Evolutionary conservation across 2,797 vertebrate genomes (phyloP).

Genomic region (Pseudopleuronectes americanus): DNA sequence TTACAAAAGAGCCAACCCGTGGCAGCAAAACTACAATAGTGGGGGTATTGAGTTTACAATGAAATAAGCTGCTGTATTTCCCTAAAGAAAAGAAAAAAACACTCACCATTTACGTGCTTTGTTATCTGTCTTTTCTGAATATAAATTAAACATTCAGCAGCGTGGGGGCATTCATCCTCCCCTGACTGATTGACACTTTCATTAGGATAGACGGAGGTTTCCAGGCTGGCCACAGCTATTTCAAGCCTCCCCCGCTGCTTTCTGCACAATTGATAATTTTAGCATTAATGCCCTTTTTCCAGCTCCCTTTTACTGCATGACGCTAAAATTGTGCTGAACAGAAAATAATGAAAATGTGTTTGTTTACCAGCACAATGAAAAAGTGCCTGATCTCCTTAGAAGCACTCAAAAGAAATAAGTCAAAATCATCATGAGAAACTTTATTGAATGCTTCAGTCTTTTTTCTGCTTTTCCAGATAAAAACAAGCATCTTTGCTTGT

Average conservation of each 20-base stretch:
- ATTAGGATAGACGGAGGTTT: constrained; percentile 17
- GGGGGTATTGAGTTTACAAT: neutral
- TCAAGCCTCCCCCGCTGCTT: constrained; percentile 7
- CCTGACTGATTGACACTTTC: constrained; percentile 18
- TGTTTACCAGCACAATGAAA: constrained; percentile 1
- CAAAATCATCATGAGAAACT: constrained; percentile 3
- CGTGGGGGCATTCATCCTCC: neutral
- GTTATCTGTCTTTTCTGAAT: neutral
- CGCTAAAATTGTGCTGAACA: neutral
- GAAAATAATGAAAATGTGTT: constrained; percentile 20
- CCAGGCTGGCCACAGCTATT: constrained; percentile 7
- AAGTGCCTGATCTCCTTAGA: too few relatives aligned
- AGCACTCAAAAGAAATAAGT: constrained; percentile 3
- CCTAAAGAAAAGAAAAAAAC: neutral
- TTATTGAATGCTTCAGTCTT: neutral
- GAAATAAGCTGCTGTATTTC: neutral
- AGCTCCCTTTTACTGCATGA: neutral
- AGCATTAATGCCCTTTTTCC: constrained; percentile 16
- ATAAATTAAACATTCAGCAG: constrained; percentile 1
- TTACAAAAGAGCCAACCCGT: neutral
- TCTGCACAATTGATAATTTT: constrained; percentile 15
- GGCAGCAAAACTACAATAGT: neutral
- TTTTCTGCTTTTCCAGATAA: neutral
- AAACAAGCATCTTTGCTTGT: neutral
- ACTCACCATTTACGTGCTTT: neutral